Evolutionary conservation across 2,797 vertebrate species (phyloP).

Genomic region (Gambusia yucatana): DNA sequence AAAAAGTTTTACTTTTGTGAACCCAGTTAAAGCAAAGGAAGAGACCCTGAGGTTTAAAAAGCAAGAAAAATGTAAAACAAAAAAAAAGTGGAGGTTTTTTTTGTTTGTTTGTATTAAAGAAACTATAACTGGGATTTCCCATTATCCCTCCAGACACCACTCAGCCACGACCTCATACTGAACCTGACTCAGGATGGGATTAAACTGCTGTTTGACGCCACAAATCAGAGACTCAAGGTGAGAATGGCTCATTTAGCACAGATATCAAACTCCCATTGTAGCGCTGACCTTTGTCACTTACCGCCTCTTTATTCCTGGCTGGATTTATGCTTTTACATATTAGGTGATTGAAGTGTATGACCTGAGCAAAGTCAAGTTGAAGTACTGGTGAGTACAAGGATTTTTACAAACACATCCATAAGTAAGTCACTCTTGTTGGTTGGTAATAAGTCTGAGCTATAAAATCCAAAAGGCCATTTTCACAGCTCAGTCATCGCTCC

Average conservation of each 20-base stretch:
- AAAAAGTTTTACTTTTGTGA: not conserved
- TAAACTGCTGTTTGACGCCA: slow-evolving; percentile 99
- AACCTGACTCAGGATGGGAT: slow-evolving; percentile 99
- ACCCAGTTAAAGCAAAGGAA: not conserved
- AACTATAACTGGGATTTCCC: not conserved
- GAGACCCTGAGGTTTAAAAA: not conserved
- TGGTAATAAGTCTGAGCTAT: not conserved
- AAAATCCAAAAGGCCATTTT: not conserved
- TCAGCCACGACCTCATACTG: slow-evolving; percentile 99
- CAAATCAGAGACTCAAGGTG: slow-evolving; percentile 99
- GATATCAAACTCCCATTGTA: not conserved
- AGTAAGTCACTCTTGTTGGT: not conserved
- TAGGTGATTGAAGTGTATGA: slow-evolving; percentile 99
- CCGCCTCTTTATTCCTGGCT: slow-evolving; percentile 4
- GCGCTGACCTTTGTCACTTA: not conserved
- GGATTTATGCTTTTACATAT: slow-evolving; percentile 36
- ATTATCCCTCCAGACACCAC: slow-evolving; percentile 86
- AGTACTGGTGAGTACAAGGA: slow-evolving; percentile 93
- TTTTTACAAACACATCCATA: not conserved
- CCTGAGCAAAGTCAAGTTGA: slow-evolving; percentile 99
- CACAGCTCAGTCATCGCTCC: not conserved
- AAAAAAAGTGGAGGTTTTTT: not conserved
- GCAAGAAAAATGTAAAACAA: not conserved
- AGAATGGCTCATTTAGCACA: slow-evolving; percentile 25
- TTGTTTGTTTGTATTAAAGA: not conserved